Conservation (phyloP, 2,888 invertebrate species). For the Lasius fuliginosus region DNA sequence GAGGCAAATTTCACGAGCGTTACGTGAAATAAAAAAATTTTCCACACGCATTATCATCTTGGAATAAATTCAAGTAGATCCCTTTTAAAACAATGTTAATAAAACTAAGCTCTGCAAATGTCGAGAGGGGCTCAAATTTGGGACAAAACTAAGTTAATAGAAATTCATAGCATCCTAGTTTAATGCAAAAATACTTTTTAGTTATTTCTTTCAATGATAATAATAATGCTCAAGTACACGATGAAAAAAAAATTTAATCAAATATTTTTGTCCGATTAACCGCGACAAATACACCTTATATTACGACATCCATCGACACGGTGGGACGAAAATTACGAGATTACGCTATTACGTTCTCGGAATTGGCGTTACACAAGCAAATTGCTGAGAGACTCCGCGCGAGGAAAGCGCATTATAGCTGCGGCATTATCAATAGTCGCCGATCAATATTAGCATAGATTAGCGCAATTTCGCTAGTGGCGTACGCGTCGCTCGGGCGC, state of each 20-base stretch:
- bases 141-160: neutral
- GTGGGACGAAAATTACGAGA: constrained; percentile 27
- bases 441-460: constrained; percentile 51
- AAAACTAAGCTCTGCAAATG: neutral
- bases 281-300: neutral
- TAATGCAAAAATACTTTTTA: neutral
- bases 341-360: constrained; percentile 21
- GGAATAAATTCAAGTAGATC: neutral
- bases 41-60: neutral
- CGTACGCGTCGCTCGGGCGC: constrained; percentile 27
- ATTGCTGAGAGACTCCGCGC: constrained; percentile 16
- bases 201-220: neutral
- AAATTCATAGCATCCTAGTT: neutral
- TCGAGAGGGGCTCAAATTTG: neutral
- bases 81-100: neutral
- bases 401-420: constrained; percentile 1
- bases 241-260: neutral
- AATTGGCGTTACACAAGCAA: constrained; percentile 35
- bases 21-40: neutral
- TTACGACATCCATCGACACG: constrained; percentile 7
- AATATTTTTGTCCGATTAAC: neutral
- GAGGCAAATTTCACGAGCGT: constrained; percentile 14
- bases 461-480: constrained; percentile 43
- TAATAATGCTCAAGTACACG: neutral
- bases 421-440: constrained; percentile 41